Evolutionary conservation across 2,113 vertebrate species (phyloP), one percentile per base, ranked within the genome.

Genomic region (Nanger granti): DNA sequence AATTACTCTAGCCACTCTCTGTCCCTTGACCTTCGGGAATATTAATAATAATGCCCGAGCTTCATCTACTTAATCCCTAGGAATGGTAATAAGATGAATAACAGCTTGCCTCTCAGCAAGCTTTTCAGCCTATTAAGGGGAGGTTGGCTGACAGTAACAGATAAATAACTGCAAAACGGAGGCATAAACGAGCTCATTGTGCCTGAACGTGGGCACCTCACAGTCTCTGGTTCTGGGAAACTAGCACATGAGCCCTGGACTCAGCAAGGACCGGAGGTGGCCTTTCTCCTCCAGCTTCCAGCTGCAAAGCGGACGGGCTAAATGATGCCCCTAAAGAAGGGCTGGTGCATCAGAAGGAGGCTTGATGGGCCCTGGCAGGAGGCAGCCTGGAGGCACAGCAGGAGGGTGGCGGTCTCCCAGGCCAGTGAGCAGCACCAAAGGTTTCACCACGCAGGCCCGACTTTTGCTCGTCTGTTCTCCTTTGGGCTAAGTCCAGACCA

Each of bases 391-490:
- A 31, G 83, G 31, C 62, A 9, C 0, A 15, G 20, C 69, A 41
- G 20, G 10, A 10, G 69, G 37, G 6, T 0, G 55, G 55, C 7
- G 5, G 87, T 57, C 34, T 59, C 31, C 8, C 8, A 11, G 47
- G 52, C 18, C 8, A 20, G 52, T 0, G 41, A 49, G 41, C 44
- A 12, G 26, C 9, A 5, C 49, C 26, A 8, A 0, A 2, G 55
- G 12, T 6, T 31, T 57, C 69, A 12, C 64, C 84, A 44, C 0
- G 2, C 3, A 7, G 10, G 12, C 31, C 14, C 0, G 6, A 9
- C 47, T 59, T 54, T 5, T 7, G 22, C 47, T 29, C 0, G 1
- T 28, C 62, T 94, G 24, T 37, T 44, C 5, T 41, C 9, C 37
- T 73, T 60, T 55, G n/a, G 44, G 34, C 17, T 13, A 28, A n/a